A percentile compares a stretch with the other conserved stretches of the same genome.
Evolutionary conservation across 1,140 invertebrate genomes (phyloP).

Genomic region (Procambarus clarkii): DNA sequence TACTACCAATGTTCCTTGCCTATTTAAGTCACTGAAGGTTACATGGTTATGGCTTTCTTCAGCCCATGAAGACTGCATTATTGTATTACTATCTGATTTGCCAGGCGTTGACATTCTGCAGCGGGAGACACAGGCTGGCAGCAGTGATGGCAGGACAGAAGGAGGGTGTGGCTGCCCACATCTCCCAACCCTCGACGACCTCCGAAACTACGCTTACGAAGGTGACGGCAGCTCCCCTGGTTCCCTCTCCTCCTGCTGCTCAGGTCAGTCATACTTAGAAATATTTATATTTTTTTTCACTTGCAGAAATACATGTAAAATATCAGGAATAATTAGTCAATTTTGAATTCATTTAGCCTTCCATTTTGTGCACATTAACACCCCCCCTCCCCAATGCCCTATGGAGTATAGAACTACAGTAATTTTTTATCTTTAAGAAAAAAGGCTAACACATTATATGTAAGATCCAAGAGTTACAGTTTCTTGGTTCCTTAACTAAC

Average conservation of each 20-base stretch:
- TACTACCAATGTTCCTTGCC: too few species aligned
- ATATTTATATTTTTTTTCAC: not conserved
- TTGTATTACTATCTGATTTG: not conserved
- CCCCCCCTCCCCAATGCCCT: too few species aligned
- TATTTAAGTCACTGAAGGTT: too few species aligned
- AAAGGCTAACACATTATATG: too few species aligned
- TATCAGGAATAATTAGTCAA: not conserved
- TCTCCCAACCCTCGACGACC: conserved; percentile 83
- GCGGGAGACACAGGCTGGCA: not conserved
- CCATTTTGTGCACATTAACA: too few species aligned
- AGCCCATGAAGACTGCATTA: too few species aligned
- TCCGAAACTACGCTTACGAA: conserved; percentile 96
- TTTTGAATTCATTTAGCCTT: not conserved
- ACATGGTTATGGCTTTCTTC: too few species aligned
- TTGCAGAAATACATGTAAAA: not conserved
- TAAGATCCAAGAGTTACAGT: too few species aligned
- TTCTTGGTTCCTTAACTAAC: too few species aligned
- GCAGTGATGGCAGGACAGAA: not conserved
- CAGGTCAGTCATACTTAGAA: conserved; percentile 56
- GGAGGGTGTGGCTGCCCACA: conserved; percentile 42
- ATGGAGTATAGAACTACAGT: too few species aligned
- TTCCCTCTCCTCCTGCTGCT: conserved; percentile 89
- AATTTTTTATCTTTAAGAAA: too few species aligned
- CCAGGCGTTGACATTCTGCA: not conserved
- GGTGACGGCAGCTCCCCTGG: conserved; percentile 95